phyloP scores from a whole-genome alignment of 2,113 vertebrate species.

The Trogon melanurus region DNA sequence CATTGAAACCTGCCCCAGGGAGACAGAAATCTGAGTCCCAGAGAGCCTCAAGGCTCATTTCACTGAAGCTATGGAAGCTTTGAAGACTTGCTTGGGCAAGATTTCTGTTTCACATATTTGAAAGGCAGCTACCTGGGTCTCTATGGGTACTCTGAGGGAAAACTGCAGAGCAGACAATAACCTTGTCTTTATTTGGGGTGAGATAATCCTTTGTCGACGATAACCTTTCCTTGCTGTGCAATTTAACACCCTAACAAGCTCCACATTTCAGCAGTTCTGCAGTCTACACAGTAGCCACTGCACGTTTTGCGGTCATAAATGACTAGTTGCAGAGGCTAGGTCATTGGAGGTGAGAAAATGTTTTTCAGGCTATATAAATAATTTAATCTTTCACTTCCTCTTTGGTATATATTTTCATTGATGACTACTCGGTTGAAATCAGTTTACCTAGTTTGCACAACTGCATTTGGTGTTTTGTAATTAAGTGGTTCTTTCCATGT shows the following conservation, averaged over 20 bases:
- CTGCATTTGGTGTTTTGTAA: neutral
- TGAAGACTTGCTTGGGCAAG: conserved; percentile 63
- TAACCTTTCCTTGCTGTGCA: neutral
- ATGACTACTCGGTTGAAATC: neutral
- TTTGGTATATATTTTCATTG: neutral
- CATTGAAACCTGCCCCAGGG: conserved; percentile 39
- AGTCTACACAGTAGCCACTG: neutral
- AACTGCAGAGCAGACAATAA: conserved; percentile 16
- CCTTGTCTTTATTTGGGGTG: conserved; percentile 8
- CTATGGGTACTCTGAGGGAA: neutral
- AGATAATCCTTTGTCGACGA: conserved; percentile 13
- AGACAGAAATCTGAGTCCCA: conserved; percentile 45
- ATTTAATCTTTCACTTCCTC: neutral
- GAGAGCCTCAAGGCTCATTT: conserved; percentile 55
- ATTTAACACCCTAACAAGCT: conserved; percentile 17
- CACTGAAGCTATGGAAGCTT: conserved; percentile 42
- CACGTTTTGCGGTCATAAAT: neutral
- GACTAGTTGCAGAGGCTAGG: neutral
- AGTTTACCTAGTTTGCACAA: neutral
- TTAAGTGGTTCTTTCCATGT: neutral
- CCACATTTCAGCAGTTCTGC: neutral
- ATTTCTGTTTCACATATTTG: conserved; percentile 50
- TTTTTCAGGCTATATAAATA: neutral
- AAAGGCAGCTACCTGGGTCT: conserved; percentile 7
- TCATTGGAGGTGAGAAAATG: neutral